phyloP scores from a whole-genome alignment of 2,888 invertebrate species.

The Himalopsyche kuldschensis region DNA sequence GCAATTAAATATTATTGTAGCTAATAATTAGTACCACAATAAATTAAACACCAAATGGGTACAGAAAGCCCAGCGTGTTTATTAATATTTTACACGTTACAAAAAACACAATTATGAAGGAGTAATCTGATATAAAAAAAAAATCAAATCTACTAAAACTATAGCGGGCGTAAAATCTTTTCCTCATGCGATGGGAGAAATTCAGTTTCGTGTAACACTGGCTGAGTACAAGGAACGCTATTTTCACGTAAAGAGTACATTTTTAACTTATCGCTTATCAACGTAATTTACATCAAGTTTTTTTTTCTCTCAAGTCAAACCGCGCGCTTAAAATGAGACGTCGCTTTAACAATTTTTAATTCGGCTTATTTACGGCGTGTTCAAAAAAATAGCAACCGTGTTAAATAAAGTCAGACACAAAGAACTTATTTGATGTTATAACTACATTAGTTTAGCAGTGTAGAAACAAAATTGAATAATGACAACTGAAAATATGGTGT shows the following conservation, averaged over 20 bases:
- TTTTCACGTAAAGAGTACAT: neutral
- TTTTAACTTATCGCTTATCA: conserved; percentile 4
- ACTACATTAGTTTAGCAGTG: too few relatives aligned
- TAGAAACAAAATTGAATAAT: too few relatives aligned
- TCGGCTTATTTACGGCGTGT: neutral
- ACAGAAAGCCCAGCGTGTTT: neutral
- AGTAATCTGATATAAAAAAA: neutral
- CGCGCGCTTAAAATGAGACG: neutral
- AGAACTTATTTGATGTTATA: too few relatives aligned
- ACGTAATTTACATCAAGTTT: conserved; percentile 3
- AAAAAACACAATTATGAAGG: neutral
- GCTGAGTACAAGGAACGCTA: neutral
- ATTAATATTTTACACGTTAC: neutral
- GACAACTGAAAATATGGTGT: too few relatives aligned
- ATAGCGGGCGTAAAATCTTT: neutral
- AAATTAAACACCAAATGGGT: neutral
- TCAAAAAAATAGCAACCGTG: neutral
- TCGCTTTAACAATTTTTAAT: neutral
- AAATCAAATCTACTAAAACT: neutral
- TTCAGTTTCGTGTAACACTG: neutral
- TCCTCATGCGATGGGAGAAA: neutral
- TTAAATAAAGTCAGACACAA: too few relatives aligned
- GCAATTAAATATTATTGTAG: neutral
- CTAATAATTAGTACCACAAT: neutral
- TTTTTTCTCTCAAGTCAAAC: neutral